Percentiles rank a stretch among this genome's conserved stretches.
phyloP scores from a whole-genome alignment of 2,113 vertebrate genomes.

The Ranitomeya variabilis region DNA sequence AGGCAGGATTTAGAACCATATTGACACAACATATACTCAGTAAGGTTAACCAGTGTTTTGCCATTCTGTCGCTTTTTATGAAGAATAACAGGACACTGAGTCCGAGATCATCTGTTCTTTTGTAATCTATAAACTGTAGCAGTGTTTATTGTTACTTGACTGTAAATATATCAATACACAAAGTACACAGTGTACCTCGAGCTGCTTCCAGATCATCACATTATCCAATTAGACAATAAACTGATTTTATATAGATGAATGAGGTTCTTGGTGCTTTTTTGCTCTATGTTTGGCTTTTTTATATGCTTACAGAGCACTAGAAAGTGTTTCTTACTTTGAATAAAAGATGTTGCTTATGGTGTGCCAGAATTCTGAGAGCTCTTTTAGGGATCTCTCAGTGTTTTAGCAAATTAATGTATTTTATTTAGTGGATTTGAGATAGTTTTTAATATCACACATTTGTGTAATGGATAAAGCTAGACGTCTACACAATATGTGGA shows the following conservation, averaged over 20 bases:
- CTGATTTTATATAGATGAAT: slow-evolving; percentile 13
- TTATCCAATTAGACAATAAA: slow-evolving; percentile 32
- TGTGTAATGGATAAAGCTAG: background rate
- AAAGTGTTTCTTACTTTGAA: background rate
- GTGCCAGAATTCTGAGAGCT: background rate
- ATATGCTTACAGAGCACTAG: background rate
- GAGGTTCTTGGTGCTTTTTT: background rate
- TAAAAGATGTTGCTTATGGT: background rate
- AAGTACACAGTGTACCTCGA: slow-evolving; percentile 28
- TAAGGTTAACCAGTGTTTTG: slow-evolving; percentile 30
- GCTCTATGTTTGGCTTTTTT: background rate
- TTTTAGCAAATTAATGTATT: background rate
- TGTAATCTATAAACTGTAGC: slow-evolving; percentile 34
- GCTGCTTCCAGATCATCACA: background rate
- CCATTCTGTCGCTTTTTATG: background rate
- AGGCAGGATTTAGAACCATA: background rate
- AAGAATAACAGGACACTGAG: slow-evolving; percentile 2
- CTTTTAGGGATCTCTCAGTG: background rate
- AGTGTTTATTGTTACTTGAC: slow-evolving; percentile 32
- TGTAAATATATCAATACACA: slow-evolving; percentile 34
- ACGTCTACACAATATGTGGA: background rate
- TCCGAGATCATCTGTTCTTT: slow-evolving; percentile 38
- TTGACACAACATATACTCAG: slow-evolving; percentile 38
- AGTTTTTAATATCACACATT: background rate
- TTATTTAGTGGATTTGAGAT: background rate